phyloP scores from a whole-genome alignment of 2,113 vertebrate genomes.

The Ahaetulla prasina region DNA sequence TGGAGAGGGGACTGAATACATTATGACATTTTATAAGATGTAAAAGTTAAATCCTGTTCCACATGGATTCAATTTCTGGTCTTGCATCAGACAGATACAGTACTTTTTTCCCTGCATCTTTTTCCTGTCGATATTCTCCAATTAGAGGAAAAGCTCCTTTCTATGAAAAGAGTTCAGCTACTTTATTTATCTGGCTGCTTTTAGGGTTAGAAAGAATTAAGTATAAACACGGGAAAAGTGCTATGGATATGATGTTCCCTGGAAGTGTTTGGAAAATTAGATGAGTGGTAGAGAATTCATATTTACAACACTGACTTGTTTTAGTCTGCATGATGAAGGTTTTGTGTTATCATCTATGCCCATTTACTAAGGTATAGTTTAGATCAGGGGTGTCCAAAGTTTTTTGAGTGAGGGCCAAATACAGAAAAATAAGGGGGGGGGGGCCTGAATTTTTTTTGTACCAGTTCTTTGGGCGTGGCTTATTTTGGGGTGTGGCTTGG shows the following conservation, averaged over 20 bases:
- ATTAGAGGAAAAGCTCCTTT: neutral
- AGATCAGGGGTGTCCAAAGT: too few relatives aligned
- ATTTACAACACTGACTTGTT: neutral
- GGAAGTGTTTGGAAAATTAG: neutral
- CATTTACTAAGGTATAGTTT: neutral
- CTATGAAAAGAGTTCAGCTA: neutral
- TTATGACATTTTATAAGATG: neutral
- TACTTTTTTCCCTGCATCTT: neutral
- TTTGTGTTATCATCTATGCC: neutral
- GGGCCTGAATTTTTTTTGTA: too few relatives aligned
- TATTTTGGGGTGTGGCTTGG: too few relatives aligned
- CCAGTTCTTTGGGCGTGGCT: too few relatives aligned
- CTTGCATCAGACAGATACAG: neutral
- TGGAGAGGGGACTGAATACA: neutral
- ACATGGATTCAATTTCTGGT: neutral
- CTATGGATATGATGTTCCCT: neutral
- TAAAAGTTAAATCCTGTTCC: neutral
- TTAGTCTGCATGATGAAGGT: neutral
- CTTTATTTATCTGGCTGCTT: neutral
- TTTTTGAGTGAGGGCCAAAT: too few relatives aligned
- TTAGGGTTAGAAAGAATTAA: neutral
- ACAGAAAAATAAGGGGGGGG: too few relatives aligned
- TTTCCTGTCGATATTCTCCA: neutral
- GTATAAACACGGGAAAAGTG: neutral
- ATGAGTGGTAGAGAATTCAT: neutral